A percentile compares a stretch with the other conserved stretches of the same genome.
Evolutionary conservation across 2,888 invertebrate species (phyloP).

Genomic region (Dicycla oo): DNA sequence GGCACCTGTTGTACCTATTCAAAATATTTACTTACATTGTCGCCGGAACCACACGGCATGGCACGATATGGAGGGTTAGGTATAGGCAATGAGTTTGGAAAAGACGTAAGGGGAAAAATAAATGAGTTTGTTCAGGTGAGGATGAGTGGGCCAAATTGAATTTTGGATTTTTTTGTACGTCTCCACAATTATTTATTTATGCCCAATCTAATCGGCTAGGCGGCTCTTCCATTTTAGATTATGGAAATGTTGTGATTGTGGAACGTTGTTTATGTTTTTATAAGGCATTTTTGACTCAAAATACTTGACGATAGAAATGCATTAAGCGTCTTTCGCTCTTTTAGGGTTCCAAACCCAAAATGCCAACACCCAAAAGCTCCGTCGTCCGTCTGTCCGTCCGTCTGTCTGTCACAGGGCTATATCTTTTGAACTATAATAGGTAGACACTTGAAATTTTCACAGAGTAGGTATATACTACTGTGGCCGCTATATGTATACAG

Average conservation of each 20-base stretch:
- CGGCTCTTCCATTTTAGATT: slow-evolving; percentile 25
- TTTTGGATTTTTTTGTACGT: slow-evolving; percentile 21
- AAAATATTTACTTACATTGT: not conserved
- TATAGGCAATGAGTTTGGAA: slow-evolving; percentile 22
- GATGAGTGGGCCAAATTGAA: slow-evolving; percentile 40
- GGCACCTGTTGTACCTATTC: too few species aligned
- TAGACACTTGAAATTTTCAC: not conserved
- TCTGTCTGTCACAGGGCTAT: not conserved
- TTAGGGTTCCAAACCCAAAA: not conserved
- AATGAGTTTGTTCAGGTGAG: slow-evolving; percentile 44
- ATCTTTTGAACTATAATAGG: not conserved
- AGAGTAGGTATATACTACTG: too few species aligned
- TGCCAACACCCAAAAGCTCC: too few species aligned
- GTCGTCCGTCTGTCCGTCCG: too few species aligned
- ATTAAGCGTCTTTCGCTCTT: not conserved
- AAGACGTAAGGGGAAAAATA: slow-evolving; percentile 25
- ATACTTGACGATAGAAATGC: not conserved
- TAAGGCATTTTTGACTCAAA: not conserved
- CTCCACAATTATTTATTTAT: slow-evolving; percentile 39
- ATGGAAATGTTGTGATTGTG: slow-evolving; percentile 8
- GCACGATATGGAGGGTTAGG: not conserved
- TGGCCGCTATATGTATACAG: too few species aligned
- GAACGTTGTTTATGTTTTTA: not conserved
- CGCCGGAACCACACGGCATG: too few species aligned
- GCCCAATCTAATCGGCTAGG: slow-evolving; percentile 10